These are phyloP conservation scores for Neodiprion pinetum DNA, from an alignment of 1,140 invertebrate genomes.

Conservation along the genomic window DNA sequence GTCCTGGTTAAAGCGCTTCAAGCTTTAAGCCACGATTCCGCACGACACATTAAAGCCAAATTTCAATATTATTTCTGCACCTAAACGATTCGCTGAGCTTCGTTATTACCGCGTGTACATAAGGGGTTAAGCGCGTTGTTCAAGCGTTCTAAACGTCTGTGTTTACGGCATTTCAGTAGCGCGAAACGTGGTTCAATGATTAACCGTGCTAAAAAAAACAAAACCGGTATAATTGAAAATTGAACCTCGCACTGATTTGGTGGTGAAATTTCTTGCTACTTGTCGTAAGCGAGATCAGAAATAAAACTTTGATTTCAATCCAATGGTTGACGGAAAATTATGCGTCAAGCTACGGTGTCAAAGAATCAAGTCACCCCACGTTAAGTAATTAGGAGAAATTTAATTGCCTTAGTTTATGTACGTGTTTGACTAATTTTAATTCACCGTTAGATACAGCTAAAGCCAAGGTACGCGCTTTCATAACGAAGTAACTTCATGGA, in stretches of 20 bases:
- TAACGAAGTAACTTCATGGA: background rate
- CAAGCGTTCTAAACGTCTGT: background rate
- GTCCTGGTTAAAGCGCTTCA: constrained; percentile 26
- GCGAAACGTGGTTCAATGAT: background rate
- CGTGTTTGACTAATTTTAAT: background rate
- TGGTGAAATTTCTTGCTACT: background rate
- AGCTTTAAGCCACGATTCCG: constrained; percentile 42
- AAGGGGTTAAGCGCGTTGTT: background rate
- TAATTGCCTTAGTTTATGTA: background rate
- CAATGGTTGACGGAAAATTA: background rate
- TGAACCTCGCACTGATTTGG: background rate
- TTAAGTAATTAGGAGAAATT: background rate
- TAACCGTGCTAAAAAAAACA: background rate
- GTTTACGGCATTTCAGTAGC: background rate
- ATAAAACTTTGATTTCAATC: background rate
- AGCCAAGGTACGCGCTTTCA: background rate
- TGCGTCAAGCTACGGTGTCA: background rate
- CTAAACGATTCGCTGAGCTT: constrained; percentile 41
- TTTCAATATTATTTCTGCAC: constrained; percentile 52
- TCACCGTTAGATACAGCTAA: background rate
- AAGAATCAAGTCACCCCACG: background rate
- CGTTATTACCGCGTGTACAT: constrained; percentile 33
- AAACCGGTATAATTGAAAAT: background rate
- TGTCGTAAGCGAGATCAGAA: background rate
- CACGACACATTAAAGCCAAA: constrained; percentile 43